phyloP scores from a whole-genome alignment of 1,140 invertebrate genomes.

The Conus ventricosus region DNA sequence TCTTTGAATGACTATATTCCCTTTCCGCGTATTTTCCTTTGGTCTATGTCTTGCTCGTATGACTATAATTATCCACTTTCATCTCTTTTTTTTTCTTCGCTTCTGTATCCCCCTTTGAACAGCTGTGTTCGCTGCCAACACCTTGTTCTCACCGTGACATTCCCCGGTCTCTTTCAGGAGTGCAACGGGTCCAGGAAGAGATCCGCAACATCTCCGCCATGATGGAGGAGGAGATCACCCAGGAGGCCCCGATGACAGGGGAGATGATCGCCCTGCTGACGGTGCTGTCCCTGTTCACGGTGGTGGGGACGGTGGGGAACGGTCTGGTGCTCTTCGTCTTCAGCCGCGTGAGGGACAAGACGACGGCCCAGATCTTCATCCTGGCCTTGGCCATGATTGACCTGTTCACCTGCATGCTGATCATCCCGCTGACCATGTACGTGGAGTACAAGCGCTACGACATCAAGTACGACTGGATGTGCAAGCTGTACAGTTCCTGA shows the following conservation, averaged over 20 bases:
- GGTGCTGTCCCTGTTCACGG: conserved; percentile 49
- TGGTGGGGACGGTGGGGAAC: conserved; percentile 70
- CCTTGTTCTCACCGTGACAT: too few relatives aligned
- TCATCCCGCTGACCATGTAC: conserved; percentile 68
- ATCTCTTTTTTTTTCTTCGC: background rate
- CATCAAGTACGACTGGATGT: conserved; percentile 63
- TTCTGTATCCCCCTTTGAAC: too few relatives aligned
- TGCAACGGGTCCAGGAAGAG: background rate
- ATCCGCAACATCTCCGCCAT: background rate
- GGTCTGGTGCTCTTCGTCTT: conserved; percentile 72
- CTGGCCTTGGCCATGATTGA: conserved; percentile 70
- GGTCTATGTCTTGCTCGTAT: too few relatives aligned
- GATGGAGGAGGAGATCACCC: conserved; percentile 3
- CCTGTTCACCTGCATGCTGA: conserved; percentile 67
- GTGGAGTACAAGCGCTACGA: conserved; percentile 58
- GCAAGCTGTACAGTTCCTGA: conserved; percentile 72
- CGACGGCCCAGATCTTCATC: conserved; percentile 71
- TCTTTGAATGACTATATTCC: background rate
- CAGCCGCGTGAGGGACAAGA: conserved; percentile 61
- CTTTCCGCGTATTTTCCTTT: background rate
- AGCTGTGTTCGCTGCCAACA: too few relatives aligned
- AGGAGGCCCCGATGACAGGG: conserved; percentile 2
- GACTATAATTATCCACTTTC: background rate
- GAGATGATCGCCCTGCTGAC: conserved; percentile 40
- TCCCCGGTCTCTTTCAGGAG: background rate